Evolutionary conservation across 2,888 invertebrate genomes (phyloP), one percentile per base, ranked within the genome.

Genomic region (Phlogophora meticulosa): DNA sequence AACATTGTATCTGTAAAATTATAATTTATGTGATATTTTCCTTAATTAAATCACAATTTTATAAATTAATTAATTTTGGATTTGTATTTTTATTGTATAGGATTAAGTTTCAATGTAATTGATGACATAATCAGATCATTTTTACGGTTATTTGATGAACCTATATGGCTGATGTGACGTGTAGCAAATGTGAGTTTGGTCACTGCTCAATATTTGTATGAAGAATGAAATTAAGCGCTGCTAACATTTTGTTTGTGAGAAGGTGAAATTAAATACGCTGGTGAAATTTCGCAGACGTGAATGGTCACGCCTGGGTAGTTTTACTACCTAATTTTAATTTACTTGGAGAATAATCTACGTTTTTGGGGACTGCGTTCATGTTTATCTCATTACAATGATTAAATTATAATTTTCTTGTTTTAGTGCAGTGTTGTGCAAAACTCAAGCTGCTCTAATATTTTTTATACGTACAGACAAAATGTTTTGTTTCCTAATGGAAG

Each of bases 81-180:
- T 60, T 64, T 61, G 3, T 67, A 57, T 75, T 70, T n/a, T 70
- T 52, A 75, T 53, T 45, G n/a, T 38, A 11, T 69, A 63, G 20
- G 10, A 22, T 53, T 74, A 64, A 48, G 59, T 64, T 74, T 48
- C 13, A 24, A 22, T 62, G 45, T 76, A 57, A 42, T 57, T 72
- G 45, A 58, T 51, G 40, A 40, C n/a, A 17, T 49, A 48, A 66
- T 53, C 20, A 17, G 4, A 53, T 61, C 38, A 24, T 51, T 28
- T 66, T 63, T 43, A 38, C 24, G 38, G n/a, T 46, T 42, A 32
- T 32, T 53, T 57, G 22, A 22, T 48, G 32, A 57, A 61, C 28
- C 24, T 28, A 43, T 56, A 45, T 67, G 67, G 28, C 17, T 73
- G 45, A 59, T 43, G 42, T 62, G 48, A 53, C 24, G 24, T 10